These are phyloP conservation scores for Centropus bengalensis DNA, from an alignment of 2,113 vertebrate genomes.

Conservation along the genomic window DNA sequence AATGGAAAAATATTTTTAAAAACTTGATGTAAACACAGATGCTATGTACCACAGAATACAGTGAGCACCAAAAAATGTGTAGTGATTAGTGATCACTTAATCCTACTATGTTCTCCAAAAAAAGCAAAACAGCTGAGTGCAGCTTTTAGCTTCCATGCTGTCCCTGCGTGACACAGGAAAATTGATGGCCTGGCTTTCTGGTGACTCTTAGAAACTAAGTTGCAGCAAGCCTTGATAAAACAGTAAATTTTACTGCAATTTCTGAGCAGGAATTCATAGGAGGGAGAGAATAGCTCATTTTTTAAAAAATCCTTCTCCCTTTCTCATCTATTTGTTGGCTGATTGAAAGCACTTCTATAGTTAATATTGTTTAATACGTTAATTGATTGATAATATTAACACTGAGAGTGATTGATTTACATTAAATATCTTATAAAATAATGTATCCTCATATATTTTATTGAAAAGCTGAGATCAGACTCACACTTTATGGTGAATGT, in stretches of 20 bases:
- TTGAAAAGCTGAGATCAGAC: background rate
- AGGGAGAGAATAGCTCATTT: background rate
- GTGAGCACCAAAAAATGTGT: background rate
- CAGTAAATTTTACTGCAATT: constrained; percentile 34
- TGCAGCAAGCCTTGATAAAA: constrained; percentile 39
- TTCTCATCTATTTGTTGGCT: background rate
- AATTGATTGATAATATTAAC: background rate
- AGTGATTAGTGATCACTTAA: background rate
- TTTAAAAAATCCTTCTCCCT: background rate
- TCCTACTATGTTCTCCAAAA: background rate
- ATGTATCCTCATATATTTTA: background rate
- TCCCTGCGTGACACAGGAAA: background rate
- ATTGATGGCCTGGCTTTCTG: constrained; percentile 29
- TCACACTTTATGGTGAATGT: background rate
- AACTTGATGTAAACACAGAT: background rate
- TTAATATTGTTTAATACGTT: background rate
- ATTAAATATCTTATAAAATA: background rate
- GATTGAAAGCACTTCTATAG: background rate
- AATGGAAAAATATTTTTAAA: background rate
- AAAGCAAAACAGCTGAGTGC: constrained; percentile 19
- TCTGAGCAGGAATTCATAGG: constrained; percentile 36
- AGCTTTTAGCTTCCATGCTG: background rate
- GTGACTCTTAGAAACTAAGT: constrained; percentile 48
- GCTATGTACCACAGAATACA: background rate
- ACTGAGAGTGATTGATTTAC: background rate